Evolutionary conservation across 2,888 invertebrate species (phyloP).

Genomic region (Drosophila kokeensis): DNA sequence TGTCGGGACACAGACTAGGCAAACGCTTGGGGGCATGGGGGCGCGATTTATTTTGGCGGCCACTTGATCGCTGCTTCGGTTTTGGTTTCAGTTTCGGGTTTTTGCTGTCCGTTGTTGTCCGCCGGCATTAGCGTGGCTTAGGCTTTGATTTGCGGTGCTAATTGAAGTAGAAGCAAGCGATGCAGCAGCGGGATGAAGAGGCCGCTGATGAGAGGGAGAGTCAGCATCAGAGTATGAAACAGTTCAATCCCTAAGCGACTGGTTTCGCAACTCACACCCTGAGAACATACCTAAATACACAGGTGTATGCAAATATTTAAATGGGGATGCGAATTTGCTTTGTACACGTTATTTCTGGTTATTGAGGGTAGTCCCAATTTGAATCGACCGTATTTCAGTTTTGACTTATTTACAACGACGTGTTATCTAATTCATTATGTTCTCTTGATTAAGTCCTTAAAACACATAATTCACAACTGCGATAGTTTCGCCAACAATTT

Average conservation of each 20-base stretch:
- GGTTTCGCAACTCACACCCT: neutral
- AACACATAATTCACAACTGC: neutral
- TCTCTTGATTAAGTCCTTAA: neutral
- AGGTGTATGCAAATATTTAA: neutral
- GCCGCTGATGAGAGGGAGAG: neutral
- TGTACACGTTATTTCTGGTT: neutral
- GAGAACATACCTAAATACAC: neutral
- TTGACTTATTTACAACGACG: neutral
- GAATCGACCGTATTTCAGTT: neutral
- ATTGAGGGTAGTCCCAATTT: neutral
- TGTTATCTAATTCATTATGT: neutral
- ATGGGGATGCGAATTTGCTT: neutral
- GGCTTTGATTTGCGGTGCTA: conserved; percentile 71
- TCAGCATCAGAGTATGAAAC: neutral
- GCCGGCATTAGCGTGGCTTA: conserved; percentile 51
- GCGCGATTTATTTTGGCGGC: conserved; percentile 32
- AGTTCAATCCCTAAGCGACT: neutral
- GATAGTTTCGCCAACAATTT: neutral
- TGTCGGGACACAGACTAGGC: conserved; percentile 5
- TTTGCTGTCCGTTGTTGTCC: conserved; percentile 46
- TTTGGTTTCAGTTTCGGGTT: conserved; percentile 45
- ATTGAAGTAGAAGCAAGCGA: conserved; percentile 49
- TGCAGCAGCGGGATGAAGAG: neutral
- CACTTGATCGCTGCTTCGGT: conserved; percentile 51
- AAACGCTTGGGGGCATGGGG: neutral